phyloP scores from a whole-genome alignment of 2,888 invertebrate species.

The Cinara cedri region DNA sequence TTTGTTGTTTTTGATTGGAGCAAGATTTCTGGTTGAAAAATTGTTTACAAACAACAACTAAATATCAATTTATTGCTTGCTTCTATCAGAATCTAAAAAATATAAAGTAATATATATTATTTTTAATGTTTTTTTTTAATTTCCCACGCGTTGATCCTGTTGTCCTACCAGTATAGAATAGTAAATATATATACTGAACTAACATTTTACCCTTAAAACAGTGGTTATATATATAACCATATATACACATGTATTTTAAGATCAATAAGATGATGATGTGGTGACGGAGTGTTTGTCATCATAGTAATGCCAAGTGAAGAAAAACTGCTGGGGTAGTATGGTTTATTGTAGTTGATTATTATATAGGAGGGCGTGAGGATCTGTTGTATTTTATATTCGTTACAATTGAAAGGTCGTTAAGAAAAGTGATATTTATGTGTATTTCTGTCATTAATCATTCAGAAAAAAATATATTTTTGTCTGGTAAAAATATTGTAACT shows the following conservation, averaged over 20 bases:
- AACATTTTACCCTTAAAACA: too few relatives aligned
- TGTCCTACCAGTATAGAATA: too few relatives aligned
- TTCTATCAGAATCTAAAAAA: too few relatives aligned
- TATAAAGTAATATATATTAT: too few relatives aligned
- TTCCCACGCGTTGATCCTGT: too few relatives aligned
- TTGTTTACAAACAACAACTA: too few relatives aligned
- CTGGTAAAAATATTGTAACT: slow-evolving; percentile 33
- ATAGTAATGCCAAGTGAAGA: slow-evolving; percentile 35
- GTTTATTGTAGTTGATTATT: slow-evolving; percentile 45
- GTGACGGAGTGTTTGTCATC: slow-evolving; percentile 34
- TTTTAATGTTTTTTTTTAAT: too few relatives aligned
- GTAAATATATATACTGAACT: too few relatives aligned
- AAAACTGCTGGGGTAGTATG: slow-evolving; percentile 13
- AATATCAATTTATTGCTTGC: too few relatives aligned
- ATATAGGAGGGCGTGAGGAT: slow-evolving; percentile 38
- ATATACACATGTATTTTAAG: slow-evolving; percentile 31
- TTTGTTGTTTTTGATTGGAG: too few relatives aligned
- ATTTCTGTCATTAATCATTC: slow-evolving; percentile 39
- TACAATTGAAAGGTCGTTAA: slow-evolving; percentile 52
- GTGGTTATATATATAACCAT: not conserved
- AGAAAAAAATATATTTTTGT: slow-evolving; percentile 29
- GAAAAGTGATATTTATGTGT: slow-evolving; percentile 36
- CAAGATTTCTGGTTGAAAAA: too few relatives aligned
- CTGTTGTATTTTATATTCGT: slow-evolving; percentile 41
- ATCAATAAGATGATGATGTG: slow-evolving; percentile 48